phyloP scores from a whole-genome alignment of 2,888 invertebrate species.

The Scelioninae gen. 1 region DNA sequence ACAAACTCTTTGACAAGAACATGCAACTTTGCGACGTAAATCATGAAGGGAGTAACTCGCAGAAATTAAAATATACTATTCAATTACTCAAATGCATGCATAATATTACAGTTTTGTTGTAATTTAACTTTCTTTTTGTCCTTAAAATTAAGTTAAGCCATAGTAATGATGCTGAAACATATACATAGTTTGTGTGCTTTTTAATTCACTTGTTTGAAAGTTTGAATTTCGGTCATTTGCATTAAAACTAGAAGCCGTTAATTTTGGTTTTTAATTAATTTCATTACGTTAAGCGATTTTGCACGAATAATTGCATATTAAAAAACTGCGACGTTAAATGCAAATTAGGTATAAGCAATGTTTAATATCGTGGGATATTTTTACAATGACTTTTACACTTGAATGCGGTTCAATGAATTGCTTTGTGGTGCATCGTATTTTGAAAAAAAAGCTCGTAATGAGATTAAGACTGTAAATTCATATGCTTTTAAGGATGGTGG shows the following conservation, averaged over 20 bases:
- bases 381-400: slow-evolving; percentile 42
- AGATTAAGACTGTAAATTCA: slow-evolving; percentile 59
- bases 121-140: background rate
- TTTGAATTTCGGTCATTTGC: background rate
- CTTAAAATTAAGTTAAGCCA: background rate
- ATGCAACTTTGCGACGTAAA: slow-evolving; percentile 26
- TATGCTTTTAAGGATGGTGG: slow-evolving; percentile 24
- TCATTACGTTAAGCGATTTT: slow-evolving; percentile 5
- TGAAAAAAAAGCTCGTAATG: slow-evolving; percentile 40
- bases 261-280: slow-evolving; percentile 29
- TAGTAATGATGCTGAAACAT: background rate
- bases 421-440: slow-evolving; percentile 55
- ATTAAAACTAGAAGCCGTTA: background rate
- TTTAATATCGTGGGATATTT: slow-evolving; percentile 55
- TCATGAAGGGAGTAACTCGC: slow-evolving; percentile 5
- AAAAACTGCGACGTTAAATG: slow-evolving; percentile 35
- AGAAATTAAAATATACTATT: slow-evolving; percentile 8
- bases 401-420: slow-evolving; percentile 58
- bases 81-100: background rate
- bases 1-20: background rate
- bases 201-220: slow-evolving; percentile 1
- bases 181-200: background rate
- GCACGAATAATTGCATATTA: slow-evolving; percentile 17
- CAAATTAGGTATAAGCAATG: slow-evolving; percentile 54
- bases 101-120: background rate